Base-by-base conservation (phyloP, 2,888 invertebrate species). In the Cantharis lateralis region DNA sequence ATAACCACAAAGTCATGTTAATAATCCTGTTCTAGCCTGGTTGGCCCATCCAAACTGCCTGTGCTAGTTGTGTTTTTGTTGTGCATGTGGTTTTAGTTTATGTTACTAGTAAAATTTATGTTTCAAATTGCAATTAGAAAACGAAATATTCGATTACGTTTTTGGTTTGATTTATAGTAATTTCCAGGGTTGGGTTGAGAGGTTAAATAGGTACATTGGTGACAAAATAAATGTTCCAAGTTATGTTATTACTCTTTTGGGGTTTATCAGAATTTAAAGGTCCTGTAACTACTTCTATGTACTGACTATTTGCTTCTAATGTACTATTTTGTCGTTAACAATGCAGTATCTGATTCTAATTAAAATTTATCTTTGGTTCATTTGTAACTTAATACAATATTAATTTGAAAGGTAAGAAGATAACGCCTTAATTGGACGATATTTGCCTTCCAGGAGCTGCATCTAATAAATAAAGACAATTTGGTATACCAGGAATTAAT, bases 381-480 rank as follows among this genome's bases (percentile, higher is more conserved):
- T 77, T 77, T 66, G 71, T 26, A 75, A 78, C 75, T 78, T 75
- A 71, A 78, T 75, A 75, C 75, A 75, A 78, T 72, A 78, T 78
- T 78, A 66, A 48, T 48, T 48, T 61, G 78, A 73, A 78, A 78
- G 73, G 73, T 75, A 75, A 78, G 75, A 70, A 78, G 20, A 74
- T 77, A 74, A 77, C 70, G 70, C 69, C 74, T 77, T 74, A 74
- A 77, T 77, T 77, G 74, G 74, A 77, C 74, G 77, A 77, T 73
- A 77, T 77, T 77, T 74, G 62, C 72, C 15, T 74, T 74, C 77
- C 71, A 73, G 76, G n/a, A 48, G n/a, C 48, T 48, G 48, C 48
- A 48, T n/a, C n/a, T 48, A 48, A 48, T 48, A 48, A 48, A 48
- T 48, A 48, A 48, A 48, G 48, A 48, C 48, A n/a, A 48, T 48